Evolutionary conservation across 2,113 vertebrate species (phyloP).

Genomic region (Raja brachyura): DNA sequence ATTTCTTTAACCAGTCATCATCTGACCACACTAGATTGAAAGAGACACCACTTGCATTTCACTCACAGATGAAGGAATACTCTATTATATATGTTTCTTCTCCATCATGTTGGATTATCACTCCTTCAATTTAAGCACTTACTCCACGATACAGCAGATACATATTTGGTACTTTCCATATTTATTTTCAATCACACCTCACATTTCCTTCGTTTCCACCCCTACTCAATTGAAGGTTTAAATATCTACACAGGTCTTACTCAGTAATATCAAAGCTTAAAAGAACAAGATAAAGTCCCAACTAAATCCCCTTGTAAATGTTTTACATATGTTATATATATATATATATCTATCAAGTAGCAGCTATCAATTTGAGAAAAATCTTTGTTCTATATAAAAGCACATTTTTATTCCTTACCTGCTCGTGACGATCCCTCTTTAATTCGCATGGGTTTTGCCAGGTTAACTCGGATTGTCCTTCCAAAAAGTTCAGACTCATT

Average conservation of each 20-base stretch:
- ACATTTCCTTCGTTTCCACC: neutral
- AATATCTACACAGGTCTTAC: neutral
- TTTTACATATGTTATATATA: neutral
- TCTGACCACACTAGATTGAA: constrained; percentile 82
- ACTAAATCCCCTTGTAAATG: neutral
- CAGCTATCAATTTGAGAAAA: neutral
- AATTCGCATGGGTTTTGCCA: constrained; percentile 93
- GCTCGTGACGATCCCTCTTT: constrained; percentile 93
- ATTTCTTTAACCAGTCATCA: constrained; percentile 96
- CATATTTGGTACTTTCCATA: neutral
- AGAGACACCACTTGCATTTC: neutral
- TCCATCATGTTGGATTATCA: neutral
- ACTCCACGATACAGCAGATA: neutral
- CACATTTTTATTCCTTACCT: constrained; percentile 55
- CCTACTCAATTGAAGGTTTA: neutral
- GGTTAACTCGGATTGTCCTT: constrained; percentile 86
- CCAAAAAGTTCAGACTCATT: constrained; percentile 95
- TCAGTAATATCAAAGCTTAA: neutral
- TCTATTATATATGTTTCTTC: neutral
- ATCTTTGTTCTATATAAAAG: too few species aligned
- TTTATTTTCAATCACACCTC: neutral
- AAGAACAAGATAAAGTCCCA: neutral
- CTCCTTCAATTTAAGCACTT: neutral
- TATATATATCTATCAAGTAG: neutral
- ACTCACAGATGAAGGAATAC: neutral